Percentiles rank a stretch among this genome's conserved stretches.
These are phyloP conservation scores for Cataglyphis rosenhaueri DNA, from an alignment of 2,888 invertebrate genomes.

Conservation along the genomic window DNA sequence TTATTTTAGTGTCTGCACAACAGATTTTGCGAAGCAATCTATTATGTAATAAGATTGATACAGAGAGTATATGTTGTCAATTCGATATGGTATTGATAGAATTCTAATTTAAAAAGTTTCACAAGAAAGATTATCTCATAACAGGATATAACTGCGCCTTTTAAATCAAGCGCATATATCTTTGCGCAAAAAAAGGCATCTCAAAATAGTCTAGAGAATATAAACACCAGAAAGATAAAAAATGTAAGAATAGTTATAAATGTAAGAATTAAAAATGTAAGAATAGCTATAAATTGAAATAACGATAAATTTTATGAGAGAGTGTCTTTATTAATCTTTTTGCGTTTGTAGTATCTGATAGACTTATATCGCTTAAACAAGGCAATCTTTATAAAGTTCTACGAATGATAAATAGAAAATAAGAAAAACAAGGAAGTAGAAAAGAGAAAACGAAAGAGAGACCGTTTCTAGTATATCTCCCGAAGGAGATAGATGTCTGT, in stretches of 20 bases:
- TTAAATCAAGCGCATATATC: background rate
- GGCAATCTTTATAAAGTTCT: background rate
- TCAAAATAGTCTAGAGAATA: background rate
- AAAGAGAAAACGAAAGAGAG: background rate
- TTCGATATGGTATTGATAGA: background rate
- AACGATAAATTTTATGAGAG: background rate
- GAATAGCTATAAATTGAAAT: background rate
- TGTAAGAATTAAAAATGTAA: too few relatives aligned
- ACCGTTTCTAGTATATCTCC: background rate
- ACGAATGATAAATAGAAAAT: background rate
- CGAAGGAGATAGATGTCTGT: background rate
- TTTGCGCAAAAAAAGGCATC: background rate
- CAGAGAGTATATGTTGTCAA: background rate
- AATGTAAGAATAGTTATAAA: background rate
- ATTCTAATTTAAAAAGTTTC: background rate
- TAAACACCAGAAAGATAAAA: background rate
- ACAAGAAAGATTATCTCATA: background rate
- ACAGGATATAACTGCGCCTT: background rate
- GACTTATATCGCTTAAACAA: background rate
- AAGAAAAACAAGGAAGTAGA: background rate
- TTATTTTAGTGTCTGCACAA: background rate
- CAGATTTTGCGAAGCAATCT: background rate
- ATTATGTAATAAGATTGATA: background rate
- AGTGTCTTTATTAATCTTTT: background rate
- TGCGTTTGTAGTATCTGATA: background rate